Percentiles rank a stretch among this genome's conserved stretches.
Conservation (phyloP, 2,113 vertebrate genomes). For the Eclectus roratus region DNA sequence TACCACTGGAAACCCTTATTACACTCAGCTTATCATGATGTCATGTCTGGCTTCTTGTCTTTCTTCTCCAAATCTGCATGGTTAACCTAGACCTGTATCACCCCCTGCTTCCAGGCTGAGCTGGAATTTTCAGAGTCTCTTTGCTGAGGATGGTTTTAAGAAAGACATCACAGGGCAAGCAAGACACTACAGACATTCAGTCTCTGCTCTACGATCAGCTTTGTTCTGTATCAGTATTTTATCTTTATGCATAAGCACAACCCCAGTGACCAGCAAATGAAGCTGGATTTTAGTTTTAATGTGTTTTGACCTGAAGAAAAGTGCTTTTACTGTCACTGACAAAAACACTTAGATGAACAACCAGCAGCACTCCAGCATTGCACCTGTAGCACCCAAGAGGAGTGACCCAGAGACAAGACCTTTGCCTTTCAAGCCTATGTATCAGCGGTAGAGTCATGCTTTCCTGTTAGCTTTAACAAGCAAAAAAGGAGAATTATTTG, state of each 20-base stretch:
- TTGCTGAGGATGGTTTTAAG: neutral
- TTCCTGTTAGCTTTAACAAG: neutral
- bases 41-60: constrained; percentile 32
- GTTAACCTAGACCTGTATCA: neutral
- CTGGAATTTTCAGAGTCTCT: neutral
- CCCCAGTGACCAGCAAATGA: neutral
- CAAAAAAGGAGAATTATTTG: neutral
- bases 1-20: constrained; percentile 9
- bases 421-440: neutral
- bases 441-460: neutral
- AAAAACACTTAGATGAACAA: neutral
- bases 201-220: neutral
- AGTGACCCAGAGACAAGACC: neutral
- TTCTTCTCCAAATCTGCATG: neutral
- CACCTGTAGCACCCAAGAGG: neutral
- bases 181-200: neutral
- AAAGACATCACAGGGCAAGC: neutral
- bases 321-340: neutral
- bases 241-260: neutral
- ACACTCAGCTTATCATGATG: constrained; percentile 33
- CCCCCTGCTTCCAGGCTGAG: neutral
- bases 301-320: neutral
- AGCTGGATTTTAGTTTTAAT: neutral
- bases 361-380: neutral
- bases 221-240: neutral